Evolutionary conservation across 1,140 invertebrate species (phyloP).

Genomic region (Tyrophagus putrescentiae): DNA sequence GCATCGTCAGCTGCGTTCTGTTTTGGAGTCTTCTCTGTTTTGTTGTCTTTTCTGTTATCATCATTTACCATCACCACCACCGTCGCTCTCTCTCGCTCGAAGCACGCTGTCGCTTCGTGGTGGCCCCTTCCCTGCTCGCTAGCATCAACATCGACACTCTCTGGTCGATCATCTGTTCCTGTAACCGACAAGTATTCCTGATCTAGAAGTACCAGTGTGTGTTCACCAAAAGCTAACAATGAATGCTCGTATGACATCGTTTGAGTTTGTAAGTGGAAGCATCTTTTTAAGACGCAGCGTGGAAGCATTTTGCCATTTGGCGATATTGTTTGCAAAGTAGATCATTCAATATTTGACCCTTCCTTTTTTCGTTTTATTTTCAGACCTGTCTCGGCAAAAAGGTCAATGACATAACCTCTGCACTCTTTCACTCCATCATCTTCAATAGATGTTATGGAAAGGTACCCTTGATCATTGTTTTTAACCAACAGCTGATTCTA

Average conservation of each 20-base stretch:
- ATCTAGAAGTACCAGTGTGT: too few relatives aligned
- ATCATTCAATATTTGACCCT: slow-evolving; percentile 21
- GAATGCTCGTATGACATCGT: slow-evolving; percentile 73
- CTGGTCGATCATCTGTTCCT: too few relatives aligned
- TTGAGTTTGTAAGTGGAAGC: slow-evolving; percentile 49
- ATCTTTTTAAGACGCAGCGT: slow-evolving; percentile 1
- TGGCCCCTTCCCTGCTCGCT: too few relatives aligned
- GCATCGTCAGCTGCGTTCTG: too few relatives aligned
- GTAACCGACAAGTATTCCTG: too few relatives aligned
- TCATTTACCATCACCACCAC: too few relatives aligned
- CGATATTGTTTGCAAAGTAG: not conserved
- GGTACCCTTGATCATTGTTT: slow-evolving; percentile 27
- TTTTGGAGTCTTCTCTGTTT: too few relatives aligned
- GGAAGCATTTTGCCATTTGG: not conserved
- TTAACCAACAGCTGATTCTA: slow-evolving; percentile 9
- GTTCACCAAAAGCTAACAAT: slow-evolving; percentile 40
- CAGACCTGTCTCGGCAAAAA: slow-evolving; percentile 57
- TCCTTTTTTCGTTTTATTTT: slow-evolving; percentile 5
- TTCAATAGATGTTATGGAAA: slow-evolving; percentile 88
- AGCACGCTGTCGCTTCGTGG: too few relatives aligned
- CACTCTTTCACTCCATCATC: slow-evolving; percentile 85
- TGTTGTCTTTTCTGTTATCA: too few relatives aligned
- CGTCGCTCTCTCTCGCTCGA: too few relatives aligned
- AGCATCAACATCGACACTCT: too few relatives aligned
- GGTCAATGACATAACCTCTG: slow-evolving; percentile 81